These are phyloP conservation scores for Marmota monax DNA, from an alignment of 2,113 vertebrate species.

Conservation along the genomic window DNA sequence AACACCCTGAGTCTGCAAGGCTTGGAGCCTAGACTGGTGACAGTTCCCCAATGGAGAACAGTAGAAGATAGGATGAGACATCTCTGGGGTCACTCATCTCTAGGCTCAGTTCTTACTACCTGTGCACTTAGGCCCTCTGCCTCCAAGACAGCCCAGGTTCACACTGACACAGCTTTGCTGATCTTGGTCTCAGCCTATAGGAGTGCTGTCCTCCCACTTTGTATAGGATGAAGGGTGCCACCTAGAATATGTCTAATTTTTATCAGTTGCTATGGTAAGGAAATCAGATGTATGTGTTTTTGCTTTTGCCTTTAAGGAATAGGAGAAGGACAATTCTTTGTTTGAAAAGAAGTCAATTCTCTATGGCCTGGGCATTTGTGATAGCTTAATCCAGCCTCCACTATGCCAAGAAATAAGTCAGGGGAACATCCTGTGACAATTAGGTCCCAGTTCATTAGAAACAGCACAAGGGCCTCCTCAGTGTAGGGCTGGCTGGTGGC, in stretches of 20 bases:
- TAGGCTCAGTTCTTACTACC: not conserved
- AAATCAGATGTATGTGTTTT: not conserved
- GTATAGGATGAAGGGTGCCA: not conserved
- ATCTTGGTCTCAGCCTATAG: not conserved
- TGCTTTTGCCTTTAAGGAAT: not conserved
- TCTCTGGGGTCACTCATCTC: not conserved
- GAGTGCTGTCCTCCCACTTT: not conserved
- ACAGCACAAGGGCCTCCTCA: not conserved
- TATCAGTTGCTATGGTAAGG: not conserved
- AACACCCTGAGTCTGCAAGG: not conserved
- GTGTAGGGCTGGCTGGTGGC: not conserved
- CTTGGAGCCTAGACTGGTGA: not conserved
- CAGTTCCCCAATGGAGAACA: not conserved
- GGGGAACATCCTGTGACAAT: not conserved
- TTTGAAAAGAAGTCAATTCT: not conserved
- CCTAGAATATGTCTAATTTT: not conserved
- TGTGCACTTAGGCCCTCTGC: not conserved
- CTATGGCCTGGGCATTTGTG: not conserved
- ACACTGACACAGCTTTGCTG: not conserved
- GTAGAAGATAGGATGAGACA: not conserved
- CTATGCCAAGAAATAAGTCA: not conserved
- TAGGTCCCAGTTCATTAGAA: not conserved
- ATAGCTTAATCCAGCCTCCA: no score
- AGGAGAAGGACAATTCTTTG: not conserved
- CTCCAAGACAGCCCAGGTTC: not conserved